These are phyloP conservation scores for Hyperoplus lanceolatus DNA, from an alignment of 2,797 vertebrate species.

Conservation along the genomic window DNA sequence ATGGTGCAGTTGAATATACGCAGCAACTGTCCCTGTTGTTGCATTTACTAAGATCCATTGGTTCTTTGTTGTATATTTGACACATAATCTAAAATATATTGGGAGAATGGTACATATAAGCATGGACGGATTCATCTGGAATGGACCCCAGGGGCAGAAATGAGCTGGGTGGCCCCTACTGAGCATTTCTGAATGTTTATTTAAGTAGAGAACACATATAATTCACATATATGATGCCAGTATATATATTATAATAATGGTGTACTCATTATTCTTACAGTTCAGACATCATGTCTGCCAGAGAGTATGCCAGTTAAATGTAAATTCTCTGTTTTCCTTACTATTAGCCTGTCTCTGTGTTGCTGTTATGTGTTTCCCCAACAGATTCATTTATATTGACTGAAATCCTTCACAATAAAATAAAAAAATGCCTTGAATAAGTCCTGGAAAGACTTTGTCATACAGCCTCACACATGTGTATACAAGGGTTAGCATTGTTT, in stretches of 20 bases:
- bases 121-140: not conserved
- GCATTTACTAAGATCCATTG: not conserved
- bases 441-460: not conserved
- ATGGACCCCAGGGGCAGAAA: not conserved
- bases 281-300: too few species aligned
- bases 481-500: slow-evolving; percentile 47
- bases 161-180: not conserved
- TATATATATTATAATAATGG: too few species aligned
- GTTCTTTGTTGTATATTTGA: not conserved
- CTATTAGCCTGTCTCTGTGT: not conserved
- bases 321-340: not conserved
- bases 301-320: too few species aligned
- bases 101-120: not conserved
- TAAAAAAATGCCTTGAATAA: not conserved
- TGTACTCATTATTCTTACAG: too few species aligned
- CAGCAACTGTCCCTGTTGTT: not conserved
- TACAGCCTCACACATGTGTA: slow-evolving; percentile 5
- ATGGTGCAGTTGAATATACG: not conserved
- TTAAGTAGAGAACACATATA: too few species aligned
- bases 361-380: not conserved
- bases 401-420: not conserved
- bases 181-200: too few species aligned
- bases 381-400: not conserved
- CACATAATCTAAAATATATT: not conserved
- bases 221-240: too few species aligned